These are phyloP conservation scores for Trichonephila clavata DNA, from an alignment of 1,140 invertebrate species.

Conservation along the genomic window DNA sequence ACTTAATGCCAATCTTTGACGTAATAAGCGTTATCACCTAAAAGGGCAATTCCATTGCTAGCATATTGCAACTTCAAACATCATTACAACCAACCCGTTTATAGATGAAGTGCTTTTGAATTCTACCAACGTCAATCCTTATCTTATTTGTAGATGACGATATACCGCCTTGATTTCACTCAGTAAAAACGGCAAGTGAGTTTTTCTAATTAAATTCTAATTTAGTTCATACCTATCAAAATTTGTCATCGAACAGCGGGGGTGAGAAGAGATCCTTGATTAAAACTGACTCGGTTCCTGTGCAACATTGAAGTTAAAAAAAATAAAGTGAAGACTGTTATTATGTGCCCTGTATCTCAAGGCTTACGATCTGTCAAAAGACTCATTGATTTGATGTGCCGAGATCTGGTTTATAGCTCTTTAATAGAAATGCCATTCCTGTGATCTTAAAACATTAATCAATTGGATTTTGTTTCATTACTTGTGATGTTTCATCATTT, in stretches of 20 bases:
- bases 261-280: not conserved
- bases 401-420: not conserved
- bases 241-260: conserved; percentile 51
- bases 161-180: not conserved
- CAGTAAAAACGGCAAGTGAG: not conserved
- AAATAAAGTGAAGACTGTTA: not conserved
- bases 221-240: conserved; percentile 8
- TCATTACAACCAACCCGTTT: not conserved
- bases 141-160: not conserved
- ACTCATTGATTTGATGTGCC: not conserved
- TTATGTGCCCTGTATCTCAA: not conserved
- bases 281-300: not conserved
- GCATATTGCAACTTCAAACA: no score
- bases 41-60: no score
- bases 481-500: not conserved
- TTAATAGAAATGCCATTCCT: not conserved
- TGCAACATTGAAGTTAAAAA: not conserved
- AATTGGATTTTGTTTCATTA: not conserved
- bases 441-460: not conserved
- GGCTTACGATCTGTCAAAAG: not conserved
- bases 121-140: not conserved
- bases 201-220: conserved; percentile 33
- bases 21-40: no score
- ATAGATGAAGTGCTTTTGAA: not conserved
- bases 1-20: no score